phyloP scores from a whole-genome alignment of 2,113 vertebrate species.

The Chaetorhynchus papuensis region DNA sequence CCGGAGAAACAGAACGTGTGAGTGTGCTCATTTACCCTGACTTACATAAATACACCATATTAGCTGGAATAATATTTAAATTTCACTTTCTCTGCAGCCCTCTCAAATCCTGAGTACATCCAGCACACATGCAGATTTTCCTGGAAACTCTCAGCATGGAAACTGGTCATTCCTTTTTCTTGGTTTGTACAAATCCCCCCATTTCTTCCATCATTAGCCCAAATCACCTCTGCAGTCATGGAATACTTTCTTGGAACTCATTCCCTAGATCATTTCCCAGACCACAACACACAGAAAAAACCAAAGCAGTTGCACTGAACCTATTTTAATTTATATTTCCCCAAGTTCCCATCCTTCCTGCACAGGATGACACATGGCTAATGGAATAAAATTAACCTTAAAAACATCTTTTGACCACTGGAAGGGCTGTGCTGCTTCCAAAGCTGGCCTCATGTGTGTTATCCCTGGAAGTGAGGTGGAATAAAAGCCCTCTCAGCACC shows the following conservation, averaged over 20 bases:
- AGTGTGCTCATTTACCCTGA: neutral
- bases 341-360: neutral
- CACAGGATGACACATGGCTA: neutral
- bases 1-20: neutral
- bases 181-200: neutral
- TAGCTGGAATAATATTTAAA: slow-evolving; percentile 3
- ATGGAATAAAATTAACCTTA: neutral
- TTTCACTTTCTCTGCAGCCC: neutral
- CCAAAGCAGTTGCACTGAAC: neutral
- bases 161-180: neutral
- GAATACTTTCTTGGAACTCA: neutral
- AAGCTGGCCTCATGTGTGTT: neutral
- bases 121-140: neutral
- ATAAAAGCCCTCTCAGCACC: neutral
- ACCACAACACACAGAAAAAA: neutral
- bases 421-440: neutral
- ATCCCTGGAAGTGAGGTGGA: neutral
- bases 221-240: neutral
- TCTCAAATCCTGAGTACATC: neutral
- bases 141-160: neutral
- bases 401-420: neutral
- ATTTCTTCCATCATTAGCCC: neutral
- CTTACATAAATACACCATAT: neutral
- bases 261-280: neutral
- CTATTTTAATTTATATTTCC: neutral